Conservation (phyloP, 2,888 invertebrate genomes). For the Caenorhabditis sp. region DNA sequence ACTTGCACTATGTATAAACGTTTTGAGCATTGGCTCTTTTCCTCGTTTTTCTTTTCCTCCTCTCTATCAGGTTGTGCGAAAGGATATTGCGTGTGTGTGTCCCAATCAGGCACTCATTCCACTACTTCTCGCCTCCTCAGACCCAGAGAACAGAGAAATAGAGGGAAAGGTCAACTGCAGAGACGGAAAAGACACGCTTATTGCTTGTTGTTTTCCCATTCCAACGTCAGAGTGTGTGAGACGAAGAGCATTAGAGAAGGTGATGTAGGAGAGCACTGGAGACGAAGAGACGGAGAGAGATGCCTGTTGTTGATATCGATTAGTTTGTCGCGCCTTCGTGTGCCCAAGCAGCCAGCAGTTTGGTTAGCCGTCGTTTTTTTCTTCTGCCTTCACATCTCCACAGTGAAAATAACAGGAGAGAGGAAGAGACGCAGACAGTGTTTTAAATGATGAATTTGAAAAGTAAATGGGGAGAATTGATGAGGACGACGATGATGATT, state of each 20-base stretch:
- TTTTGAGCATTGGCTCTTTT: conserved; percentile 31
- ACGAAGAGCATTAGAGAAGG: conserved; percentile 27
- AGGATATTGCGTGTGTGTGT: conserved; percentile 37
- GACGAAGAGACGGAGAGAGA: conserved; percentile 16
- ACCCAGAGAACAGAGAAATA: conserved; percentile 33
- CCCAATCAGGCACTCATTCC: conserved; percentile 14
- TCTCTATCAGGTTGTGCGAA: conserved; percentile 42
- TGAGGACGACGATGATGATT: conserved; percentile 31
- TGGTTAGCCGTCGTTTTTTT: conserved; percentile 24
- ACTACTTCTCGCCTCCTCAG: conserved; percentile 9
- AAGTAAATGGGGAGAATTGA: conserved; percentile 21
- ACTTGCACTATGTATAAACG: conserved; percentile 39
- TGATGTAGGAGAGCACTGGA: conserved; percentile 3
- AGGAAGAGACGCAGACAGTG: conserved; percentile 19
- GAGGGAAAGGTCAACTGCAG: conserved; percentile 51
- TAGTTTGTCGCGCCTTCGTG: conserved; percentile 19
- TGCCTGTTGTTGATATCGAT: conserved; percentile 48
- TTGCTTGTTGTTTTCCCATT: conserved; percentile 41
- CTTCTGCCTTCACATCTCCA: conserved; percentile 15
- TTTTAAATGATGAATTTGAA: conserved; percentile 27
- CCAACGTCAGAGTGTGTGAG: background rate
- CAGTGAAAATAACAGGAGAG: conserved; percentile 3
- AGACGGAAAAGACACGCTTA: conserved; percentile 32
- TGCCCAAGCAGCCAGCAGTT: conserved; percentile 7
- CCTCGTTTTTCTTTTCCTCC: conserved; percentile 6